Evolutionary conservation across 2,888 invertebrate species (phyloP), one percentile per base, ranked within the genome.

Genomic region (Erebia aethiops): DNA sequence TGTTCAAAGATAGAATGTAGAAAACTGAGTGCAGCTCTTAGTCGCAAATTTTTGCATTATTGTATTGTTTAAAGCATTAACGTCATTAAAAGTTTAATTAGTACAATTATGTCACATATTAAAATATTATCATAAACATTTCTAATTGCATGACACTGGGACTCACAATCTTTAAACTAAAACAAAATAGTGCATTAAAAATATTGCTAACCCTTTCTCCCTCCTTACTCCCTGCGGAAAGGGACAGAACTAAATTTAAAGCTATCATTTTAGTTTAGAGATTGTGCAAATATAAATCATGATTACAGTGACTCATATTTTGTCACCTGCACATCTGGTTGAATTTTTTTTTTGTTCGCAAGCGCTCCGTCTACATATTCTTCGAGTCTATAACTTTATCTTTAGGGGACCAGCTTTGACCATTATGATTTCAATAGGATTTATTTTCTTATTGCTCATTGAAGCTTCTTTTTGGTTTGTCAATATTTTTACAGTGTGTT

Each of bases 371-470:
- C 57, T 35, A 43, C 1, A 10, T 5, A 43, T 60, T 60, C 9
- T 4, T 11, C 43, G 11, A 60, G 60, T 60, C 60, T 60, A 69
- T 66, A 71, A 69, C 66, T 57, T 72, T 72, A 69, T 72, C 69
- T 26, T 54, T 49, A 62, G 52, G 64, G 62, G 66, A 61, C 65
- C 65, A 18, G 14, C 41, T 63, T 61, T 57, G 66, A 69, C 66
- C 46, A 57, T 62, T 66, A 66, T 66, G 49, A 51, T 69, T 69
- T 43, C 41, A 58, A 61, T 60, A 43, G 18, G 56, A 56, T 41
- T 62, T 62, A 43, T n/a, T 65, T 69, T 69, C 18, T 65, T 68
- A 43, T 54, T 35, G 54, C 62, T 69, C 56, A 68, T 60, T 41
- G 58, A 60, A 41, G 58, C 9, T 60, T 41, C 41, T 60, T 41